Evolutionary conservation across 2,113 vertebrate species (phyloP).

Genomic region (Acanthisitta chloris): DNA sequence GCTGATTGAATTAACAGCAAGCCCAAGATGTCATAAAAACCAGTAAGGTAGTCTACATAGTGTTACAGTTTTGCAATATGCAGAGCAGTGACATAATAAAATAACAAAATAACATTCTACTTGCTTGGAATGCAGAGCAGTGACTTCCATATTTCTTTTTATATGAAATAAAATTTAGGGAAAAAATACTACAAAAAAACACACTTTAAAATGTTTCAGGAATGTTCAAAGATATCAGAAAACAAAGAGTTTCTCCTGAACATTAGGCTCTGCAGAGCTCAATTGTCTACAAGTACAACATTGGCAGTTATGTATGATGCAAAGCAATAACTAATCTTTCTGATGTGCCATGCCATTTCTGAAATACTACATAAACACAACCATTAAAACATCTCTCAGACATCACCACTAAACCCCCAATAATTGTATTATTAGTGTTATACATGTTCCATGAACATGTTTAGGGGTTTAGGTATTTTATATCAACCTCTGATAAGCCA

Average conservation of each 20-base stretch:
- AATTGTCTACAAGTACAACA: neutral
- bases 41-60: neutral
- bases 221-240: neutral
- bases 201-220: neutral
- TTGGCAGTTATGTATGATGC: neutral
- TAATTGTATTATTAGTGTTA: neutral
- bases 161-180: neutral
- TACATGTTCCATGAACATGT: rapidly evolving
- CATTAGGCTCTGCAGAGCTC: neutral
- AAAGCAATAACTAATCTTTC: neutral
- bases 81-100: neutral
- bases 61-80: neutral
- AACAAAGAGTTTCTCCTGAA: neutral
- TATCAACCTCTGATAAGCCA: neutral
- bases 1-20: neutral
- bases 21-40: neutral
- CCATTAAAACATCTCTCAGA: neutral
- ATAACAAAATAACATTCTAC: neutral
- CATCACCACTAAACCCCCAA: neutral
- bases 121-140: neutral
- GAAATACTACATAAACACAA: neutral
- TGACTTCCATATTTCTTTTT: neutral
- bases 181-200: rapidly evolving
- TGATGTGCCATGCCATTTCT: neutral
- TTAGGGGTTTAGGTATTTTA: neutral